Conservation (phyloP, 2,888 invertebrate genomes). For the Megamerina dolium region DNA sequence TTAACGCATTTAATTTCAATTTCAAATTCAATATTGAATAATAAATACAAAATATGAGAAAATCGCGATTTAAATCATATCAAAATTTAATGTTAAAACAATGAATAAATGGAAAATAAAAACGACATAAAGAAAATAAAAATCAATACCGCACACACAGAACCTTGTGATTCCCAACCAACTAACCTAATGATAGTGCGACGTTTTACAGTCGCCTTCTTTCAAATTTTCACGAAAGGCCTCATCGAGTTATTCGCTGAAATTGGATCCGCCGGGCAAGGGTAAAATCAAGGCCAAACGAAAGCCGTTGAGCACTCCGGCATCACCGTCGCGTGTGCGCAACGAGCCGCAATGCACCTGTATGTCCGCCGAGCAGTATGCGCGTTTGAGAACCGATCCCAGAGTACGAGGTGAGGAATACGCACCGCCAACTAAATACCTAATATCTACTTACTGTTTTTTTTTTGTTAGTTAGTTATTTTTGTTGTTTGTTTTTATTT, state of each 20-base stretch:
- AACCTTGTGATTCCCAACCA: conserved; percentile 51
- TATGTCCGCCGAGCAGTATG: conserved; percentile 90
- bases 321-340: conserved; percentile 76
- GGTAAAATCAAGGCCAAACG: conserved; percentile 82
- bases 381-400: conserved; percentile 61
- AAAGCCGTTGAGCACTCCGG: conserved; percentile 88
- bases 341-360: conserved; percentile 88
- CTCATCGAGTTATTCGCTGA: conserved; percentile 92
- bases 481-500: background rate
- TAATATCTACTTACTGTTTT: conserved; percentile 8
- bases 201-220: conserved; percentile 86
- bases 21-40: no score
- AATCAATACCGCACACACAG: conserved; percentile 47
- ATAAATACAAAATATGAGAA: conserved; percentile 7
- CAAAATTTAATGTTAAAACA: conserved; percentile 2
- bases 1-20: no score
- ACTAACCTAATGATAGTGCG: conserved; percentile 56
- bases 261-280: conserved; percentile 83
- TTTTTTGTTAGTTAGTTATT: background rate
- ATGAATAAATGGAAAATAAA: conserved; percentile 11
- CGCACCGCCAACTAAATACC: conserved; percentile 18
- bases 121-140: conserved; percentile 16
- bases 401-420: conserved; percentile 43
- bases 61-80: no score
- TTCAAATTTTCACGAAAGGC: conserved; percentile 98